Percentiles rank a stretch among this genome's conserved stretches.
Evolutionary conservation across 2,113 vertebrate species (phyloP).

Genomic region (Microcebus jonahi): DNA sequence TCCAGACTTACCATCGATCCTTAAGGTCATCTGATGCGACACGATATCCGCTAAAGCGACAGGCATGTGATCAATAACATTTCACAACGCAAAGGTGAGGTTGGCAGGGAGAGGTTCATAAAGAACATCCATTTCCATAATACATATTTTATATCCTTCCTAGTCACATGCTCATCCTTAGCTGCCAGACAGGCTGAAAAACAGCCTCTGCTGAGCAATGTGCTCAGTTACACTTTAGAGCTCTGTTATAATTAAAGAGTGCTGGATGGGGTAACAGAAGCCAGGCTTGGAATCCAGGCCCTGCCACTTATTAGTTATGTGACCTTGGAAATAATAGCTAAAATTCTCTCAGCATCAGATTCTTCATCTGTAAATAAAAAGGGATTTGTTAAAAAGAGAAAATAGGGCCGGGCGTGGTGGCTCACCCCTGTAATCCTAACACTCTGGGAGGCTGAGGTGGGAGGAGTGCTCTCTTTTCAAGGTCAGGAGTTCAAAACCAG

Average conservation of each 20-base stretch:
- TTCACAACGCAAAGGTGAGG: not conserved
- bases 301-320: not conserved
- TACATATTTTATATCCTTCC: not conserved
- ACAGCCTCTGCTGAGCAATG: not conserved
- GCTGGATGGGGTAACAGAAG: not conserved
- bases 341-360: not conserved
- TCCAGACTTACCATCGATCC: not conserved
- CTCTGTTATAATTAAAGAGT: not conserved
- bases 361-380: not conserved
- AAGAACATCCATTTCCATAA: not conserved
- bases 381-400: slow-evolving; percentile 17
- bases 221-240: not conserved
- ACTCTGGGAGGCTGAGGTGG: too few species aligned
- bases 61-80: not conserved
- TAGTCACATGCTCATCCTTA: not conserved
- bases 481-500: too few species aligned
- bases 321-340: not conserved
- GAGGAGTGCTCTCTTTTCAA: too few species aligned
- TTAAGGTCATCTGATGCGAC: not conserved
- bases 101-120: not conserved
- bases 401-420: not conserved
- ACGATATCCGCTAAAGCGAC: not conserved
- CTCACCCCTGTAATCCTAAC: too few species aligned
- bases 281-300: not conserved
- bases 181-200: not conserved